Conservation (phyloP, 2,888 invertebrate genomes). For the Meiosimyza decipiens region DNA sequence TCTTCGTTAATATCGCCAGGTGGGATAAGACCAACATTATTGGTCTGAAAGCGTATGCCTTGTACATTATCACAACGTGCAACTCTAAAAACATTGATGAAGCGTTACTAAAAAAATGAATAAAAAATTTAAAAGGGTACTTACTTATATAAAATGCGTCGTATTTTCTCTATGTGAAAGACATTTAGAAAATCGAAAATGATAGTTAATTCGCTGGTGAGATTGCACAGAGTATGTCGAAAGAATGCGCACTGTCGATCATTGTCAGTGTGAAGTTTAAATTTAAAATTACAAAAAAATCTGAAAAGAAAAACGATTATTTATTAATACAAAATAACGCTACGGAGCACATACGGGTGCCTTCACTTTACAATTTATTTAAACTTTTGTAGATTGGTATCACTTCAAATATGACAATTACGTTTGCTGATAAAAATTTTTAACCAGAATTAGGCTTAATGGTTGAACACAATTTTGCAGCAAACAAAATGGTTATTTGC, state of each 20-base stretch:
- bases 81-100: constrained; percentile 51
- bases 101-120: neutral
- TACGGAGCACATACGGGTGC: no score
- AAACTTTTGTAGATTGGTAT: no score
- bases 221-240: constrained; percentile 59
- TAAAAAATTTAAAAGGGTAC: constrained; percentile 24
- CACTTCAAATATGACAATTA: no score
- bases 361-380: no score
- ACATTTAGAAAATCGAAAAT: constrained; percentile 63
- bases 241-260: constrained; percentile 65
- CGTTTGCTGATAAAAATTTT: no score
- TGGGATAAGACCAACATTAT: constrained; percentile 60
- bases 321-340: no score
- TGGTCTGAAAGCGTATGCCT: constrained; percentile 63
- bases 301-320: constrained; percentile 50
- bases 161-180: constrained; percentile 64
- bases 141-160: constrained; percentile 63
- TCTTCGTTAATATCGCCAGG: constrained; percentile 61
- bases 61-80: constrained; percentile 63
- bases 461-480: no score
- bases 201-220: constrained; percentile 62
- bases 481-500: no score
- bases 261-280: constrained; percentile 61
- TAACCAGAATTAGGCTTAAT: no score
- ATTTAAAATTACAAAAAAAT: constrained; percentile 65